phyloP scores from a whole-genome alignment of 2,797 vertebrate genomes.

The Enteromius mattozi region DNA sequence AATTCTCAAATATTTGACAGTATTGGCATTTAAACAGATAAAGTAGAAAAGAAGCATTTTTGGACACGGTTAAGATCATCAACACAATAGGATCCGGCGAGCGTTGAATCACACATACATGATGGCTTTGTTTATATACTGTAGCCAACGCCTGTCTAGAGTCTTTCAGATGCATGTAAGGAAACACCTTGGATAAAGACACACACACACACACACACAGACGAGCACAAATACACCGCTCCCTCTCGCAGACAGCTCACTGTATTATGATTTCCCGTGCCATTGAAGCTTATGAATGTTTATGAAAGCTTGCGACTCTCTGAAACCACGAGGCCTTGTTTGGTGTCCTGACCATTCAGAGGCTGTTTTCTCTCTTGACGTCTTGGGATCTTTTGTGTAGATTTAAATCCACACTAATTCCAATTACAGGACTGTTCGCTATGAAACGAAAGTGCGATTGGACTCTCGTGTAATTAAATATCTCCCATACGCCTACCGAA shows the following conservation, averaged over 20 bases:
- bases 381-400: background rate
- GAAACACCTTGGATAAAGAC: constrained; percentile 53
- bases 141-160: constrained; percentile 57
- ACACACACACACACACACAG: constrained; percentile 10
- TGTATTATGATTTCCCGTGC: background rate
- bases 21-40: background rate
- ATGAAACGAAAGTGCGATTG: constrained; percentile 7
- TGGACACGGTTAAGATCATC: constrained; percentile 1
- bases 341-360: background rate
- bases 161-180: constrained; percentile 58
- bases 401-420: constrained; percentile 20
- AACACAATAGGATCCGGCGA: background rate
- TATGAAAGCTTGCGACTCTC: background rate
- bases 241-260: background rate
- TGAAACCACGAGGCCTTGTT: constrained; percentile 1
- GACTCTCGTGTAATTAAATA: constrained; percentile 2
- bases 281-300: background rate
- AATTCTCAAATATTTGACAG: background rate
- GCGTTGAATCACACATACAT: constrained; percentile 3
- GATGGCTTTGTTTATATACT: constrained; percentile 48
- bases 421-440: background rate
- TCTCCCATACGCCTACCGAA: background rate
- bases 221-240: constrained; percentile 29
- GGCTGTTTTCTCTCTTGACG: background rate
- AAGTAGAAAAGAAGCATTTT: background rate